These are phyloP conservation scores for Potorous gilbertii DNA, from an alignment of 2,797 vertebrate species.

Conservation along the genomic window DNA sequence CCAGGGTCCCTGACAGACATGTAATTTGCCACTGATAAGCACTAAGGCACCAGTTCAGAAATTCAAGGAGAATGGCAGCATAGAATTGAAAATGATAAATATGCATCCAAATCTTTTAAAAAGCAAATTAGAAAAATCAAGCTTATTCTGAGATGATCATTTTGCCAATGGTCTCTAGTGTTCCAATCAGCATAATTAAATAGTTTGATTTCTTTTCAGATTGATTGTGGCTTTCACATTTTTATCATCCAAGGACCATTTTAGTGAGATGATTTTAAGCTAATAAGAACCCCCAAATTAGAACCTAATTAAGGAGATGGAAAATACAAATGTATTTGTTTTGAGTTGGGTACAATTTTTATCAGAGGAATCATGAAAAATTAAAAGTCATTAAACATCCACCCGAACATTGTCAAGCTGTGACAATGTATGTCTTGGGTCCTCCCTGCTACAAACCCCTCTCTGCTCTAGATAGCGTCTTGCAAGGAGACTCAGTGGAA, in stretches of 20 bases:
- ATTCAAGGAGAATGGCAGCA: conserved; percentile 75
- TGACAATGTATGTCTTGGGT: conserved; percentile 56
- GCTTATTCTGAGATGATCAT: conserved; percentile 75
- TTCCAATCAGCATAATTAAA: conserved; percentile 82
- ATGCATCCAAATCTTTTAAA: conserved; percentile 78
- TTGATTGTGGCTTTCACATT: conserved; percentile 76
- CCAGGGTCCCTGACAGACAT: background rate
- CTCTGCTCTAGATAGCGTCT: background rate
- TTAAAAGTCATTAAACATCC: conserved; percentile 71
- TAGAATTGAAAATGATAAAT: conserved; percentile 69
- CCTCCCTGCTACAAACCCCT: conserved; percentile 25
- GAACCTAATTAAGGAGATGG: conserved; percentile 79
- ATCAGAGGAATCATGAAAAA: conserved; percentile 77
- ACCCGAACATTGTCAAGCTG: conserved; percentile 74
- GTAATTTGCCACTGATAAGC: background rate
- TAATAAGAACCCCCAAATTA: conserved; percentile 80
- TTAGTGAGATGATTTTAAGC: conserved; percentile 72
- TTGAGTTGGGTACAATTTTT: conserved; percentile 79
- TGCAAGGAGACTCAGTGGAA: background rate
- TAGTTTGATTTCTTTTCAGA: conserved; percentile 65
- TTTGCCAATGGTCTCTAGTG: conserved; percentile 71
- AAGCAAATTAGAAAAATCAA: conserved; percentile 80
- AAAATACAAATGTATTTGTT: conserved; percentile 83
- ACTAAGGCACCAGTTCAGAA: conserved; percentile 48
- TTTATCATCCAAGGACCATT: conserved; percentile 73